Percentiles rank a stretch among this genome's conserved stretches.
Conservation (phyloP, 2,797 vertebrate species). For the Mus caroli region DNA sequence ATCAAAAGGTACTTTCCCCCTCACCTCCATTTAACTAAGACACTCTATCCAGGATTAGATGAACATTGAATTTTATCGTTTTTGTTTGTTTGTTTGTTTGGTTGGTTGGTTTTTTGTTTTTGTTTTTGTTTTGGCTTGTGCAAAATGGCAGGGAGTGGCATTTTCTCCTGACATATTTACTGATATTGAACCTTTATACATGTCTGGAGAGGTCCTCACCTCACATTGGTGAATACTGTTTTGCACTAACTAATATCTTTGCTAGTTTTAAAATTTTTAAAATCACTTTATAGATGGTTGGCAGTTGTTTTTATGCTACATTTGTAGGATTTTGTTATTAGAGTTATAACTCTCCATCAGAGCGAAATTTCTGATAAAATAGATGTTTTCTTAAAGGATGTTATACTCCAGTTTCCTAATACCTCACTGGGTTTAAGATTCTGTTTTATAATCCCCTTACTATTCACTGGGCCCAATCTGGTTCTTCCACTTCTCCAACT, state of each 20-base stretch:
- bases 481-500: background rate
- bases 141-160: background rate
- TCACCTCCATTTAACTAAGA: background rate
- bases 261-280: background rate
- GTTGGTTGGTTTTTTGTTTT: too few relatives aligned
- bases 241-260: slow-evolving; percentile 9
- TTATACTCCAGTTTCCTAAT: background rate
- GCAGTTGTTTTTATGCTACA: background rate
- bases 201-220: background rate
- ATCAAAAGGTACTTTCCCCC: background rate
- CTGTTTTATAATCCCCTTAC: background rate
- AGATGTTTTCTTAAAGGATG: slow-evolving; percentile 12
- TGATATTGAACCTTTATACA: background rate
- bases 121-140: background rate
- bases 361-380: background rate
- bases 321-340: slow-evolving; percentile 37
- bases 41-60: background rate
- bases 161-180: background rate
- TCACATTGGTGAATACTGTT: background rate
- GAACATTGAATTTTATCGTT: background rate
- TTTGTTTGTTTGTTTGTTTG: too few relatives aligned
- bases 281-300: background rate
- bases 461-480: background rate
- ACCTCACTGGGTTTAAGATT: background rate
- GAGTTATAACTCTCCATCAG: slow-evolving; percentile 36